Base-by-base conservation (phyloP, 2,888 invertebrate genomes). In the Hirudinaria manillensis region DNA sequence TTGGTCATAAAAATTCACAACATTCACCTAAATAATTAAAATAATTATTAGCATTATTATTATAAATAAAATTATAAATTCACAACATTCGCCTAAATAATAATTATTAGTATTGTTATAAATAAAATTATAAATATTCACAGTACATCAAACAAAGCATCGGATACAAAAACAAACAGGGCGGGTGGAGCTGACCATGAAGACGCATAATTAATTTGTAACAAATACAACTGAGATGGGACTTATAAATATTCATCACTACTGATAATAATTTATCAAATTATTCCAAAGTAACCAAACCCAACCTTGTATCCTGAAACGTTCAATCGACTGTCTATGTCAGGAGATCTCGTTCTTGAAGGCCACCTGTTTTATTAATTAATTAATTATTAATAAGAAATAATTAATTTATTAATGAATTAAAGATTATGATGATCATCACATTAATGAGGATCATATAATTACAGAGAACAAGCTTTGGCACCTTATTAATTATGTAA, bases 281-380 rank as follows among this genome's bases (percentile, higher is more conserved):
- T n/a, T n/a, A n/a, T n/a, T n/a, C n/a, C n/a, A n/a, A n/a, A n/a
- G n/a, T n/a, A 34, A 2, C 21, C 16, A 4, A n/a, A 36, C 13
- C 24, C 24, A 24, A 80, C 80, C 79, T 79, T 79, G 53, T 77
- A 76, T 7, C 77, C 78, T 21, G 79, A 34, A 2, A 82, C 82
- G 36, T 83, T 83, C n/a, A 81, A 78, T 53, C 55, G 56, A 29
- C 78, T 81, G 51, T 84, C 85, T n/a, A 83, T 77, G 55, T 84
- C 84, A 56, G 82, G 82, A 3, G 84, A 83, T 19, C 81, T 79
- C 4, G 82, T 78, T 34, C 82, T 76, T 36, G 81, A 80, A 4
- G 84, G 84, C 84, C 84, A 84, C 81, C 82, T 83, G 56, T 29
- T 13, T 16, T 3, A 45, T 45, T 45, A 6, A 38, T 38, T 38